These are phyloP conservation scores for Capra hircus DNA, from an alignment of 2,113 vertebrate species.

Conservation along the genomic window DNA sequence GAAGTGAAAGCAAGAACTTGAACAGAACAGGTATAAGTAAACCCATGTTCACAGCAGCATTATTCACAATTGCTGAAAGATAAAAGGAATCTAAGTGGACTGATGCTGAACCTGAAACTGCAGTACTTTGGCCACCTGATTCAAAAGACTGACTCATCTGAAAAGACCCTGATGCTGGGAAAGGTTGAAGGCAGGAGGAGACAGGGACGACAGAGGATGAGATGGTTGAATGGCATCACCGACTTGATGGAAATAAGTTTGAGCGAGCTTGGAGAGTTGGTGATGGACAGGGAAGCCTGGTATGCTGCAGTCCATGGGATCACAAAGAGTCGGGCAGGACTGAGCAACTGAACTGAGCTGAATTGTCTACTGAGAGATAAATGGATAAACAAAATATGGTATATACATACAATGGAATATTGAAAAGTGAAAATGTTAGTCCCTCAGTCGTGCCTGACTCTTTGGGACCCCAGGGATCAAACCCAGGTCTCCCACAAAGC, in stretches of 20 bases:
- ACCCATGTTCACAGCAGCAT: not conserved
- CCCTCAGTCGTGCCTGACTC: not conserved
- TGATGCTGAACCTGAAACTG: not conserved
- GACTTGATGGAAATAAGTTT: not conserved
- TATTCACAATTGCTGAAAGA: not conserved
- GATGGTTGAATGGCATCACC: not conserved
- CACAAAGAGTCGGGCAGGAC: not conserved
- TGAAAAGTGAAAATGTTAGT: not conserved
- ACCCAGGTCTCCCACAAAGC: not conserved
- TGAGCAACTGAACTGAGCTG: not conserved
- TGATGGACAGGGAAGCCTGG: not conserved
- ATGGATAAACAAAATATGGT: not conserved
- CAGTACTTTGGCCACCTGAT: not conserved
- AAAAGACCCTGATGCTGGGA: not conserved
- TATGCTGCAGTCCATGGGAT: not conserved
- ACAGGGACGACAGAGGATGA: not conserved
- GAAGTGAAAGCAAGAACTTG: not conserved
- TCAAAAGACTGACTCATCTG: not conserved
- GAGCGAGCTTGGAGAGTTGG: not conserved
- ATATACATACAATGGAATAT: not conserved
- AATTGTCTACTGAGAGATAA: not conserved
- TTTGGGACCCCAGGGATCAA: not conserved
- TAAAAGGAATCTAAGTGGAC: not conserved
- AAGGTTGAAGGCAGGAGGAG: not conserved
- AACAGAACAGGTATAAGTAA: not conserved